Percentiles rank a stretch among this genome's conserved stretches.
phyloP scores from a whole-genome alignment of 2,113 vertebrate genomes.

The Gobius niger region DNA sequence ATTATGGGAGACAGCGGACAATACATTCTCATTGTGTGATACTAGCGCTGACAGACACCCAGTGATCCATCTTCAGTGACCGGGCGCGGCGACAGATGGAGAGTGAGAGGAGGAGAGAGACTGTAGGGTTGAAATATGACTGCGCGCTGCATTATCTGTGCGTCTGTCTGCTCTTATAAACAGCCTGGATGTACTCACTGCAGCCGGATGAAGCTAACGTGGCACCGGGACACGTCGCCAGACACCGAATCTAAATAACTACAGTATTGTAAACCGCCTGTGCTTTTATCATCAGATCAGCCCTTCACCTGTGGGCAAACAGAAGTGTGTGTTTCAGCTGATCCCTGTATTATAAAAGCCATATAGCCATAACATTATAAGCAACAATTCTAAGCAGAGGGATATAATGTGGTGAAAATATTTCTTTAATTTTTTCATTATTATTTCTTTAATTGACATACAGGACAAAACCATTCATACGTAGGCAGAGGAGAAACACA shows the following conservation, averaged over 20 bases:
- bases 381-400: no score
- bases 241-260: constrained; percentile 46
- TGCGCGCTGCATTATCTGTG: constrained; percentile 43
- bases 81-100: constrained; percentile 53
- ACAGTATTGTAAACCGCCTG: constrained; percentile 18
- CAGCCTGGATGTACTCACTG: constrained; percentile 22
- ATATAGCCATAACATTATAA: no score
- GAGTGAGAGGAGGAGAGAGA: constrained; percentile 51
- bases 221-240: constrained; percentile 36
- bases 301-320: no score
- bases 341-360: no score
- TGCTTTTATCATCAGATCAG: not conserved
- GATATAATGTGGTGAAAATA: no score
- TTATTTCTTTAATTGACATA: no score
- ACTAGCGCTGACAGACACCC: constrained; percentile 73
- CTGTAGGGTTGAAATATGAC: constrained; percentile 45
- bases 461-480: no score
- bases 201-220: constrained; percentile 31
- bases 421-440: no score
- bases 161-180: constrained; percentile 32
- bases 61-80: constrained; percentile 71
- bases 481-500: no score
- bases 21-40: constrained; percentile 78
- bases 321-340: no score
- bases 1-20: constrained; percentile 75